Percentiles rank a stretch among this genome's conserved stretches.
Conservation (phyloP, 2,797 vertebrate genomes). For the Erpetoichthys calabaricus region DNA sequence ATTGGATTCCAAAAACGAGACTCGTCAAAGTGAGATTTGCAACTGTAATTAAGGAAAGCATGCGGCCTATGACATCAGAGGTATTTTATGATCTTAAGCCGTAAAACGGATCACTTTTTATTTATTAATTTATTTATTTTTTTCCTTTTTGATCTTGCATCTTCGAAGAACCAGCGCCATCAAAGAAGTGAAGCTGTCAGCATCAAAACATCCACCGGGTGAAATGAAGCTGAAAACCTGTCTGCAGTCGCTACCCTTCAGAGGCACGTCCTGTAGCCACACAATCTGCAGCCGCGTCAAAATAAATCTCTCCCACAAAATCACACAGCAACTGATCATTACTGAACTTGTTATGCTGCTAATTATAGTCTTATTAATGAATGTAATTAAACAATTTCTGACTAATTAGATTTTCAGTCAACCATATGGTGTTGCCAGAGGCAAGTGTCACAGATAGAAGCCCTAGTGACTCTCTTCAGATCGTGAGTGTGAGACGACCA, state of each 20-base stretch:
- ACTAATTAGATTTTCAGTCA: slow-evolving; percentile 17
- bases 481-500: background rate
- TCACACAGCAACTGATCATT: slow-evolving; percentile 15
- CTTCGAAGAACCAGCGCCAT: too few species aligned
- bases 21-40: too few species aligned
- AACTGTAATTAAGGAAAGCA: too few species aligned
- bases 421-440: slow-evolving; percentile 14
- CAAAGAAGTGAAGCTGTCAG: too few species aligned
- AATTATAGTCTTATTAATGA: slow-evolving; percentile 17
- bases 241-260: background rate
- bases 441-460: slow-evolving; percentile 7
- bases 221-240: background rate
- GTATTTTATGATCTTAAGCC: too few species aligned
- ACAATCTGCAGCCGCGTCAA: slow-evolving; percentile 10
- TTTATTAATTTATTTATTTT: too few species aligned
- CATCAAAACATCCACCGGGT: background rate
- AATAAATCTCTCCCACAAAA: slow-evolving; percentile 10
- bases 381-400: slow-evolving; percentile 17
- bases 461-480: slow-evolving; percentile 8
- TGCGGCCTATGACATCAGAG: too few species aligned
- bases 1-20: too few species aligned
- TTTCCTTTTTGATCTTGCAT: too few species aligned
- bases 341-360: slow-evolving; percentile 15
- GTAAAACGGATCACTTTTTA: too few species aligned
- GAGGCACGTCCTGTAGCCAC: slow-evolving; percentile 6